Percentiles rank a stretch among this genome's conserved stretches.
These are phyloP conservation scores for Psix sp. DNA, from an alignment of 1,140 invertebrate species.

Conservation along the genomic window DNA sequence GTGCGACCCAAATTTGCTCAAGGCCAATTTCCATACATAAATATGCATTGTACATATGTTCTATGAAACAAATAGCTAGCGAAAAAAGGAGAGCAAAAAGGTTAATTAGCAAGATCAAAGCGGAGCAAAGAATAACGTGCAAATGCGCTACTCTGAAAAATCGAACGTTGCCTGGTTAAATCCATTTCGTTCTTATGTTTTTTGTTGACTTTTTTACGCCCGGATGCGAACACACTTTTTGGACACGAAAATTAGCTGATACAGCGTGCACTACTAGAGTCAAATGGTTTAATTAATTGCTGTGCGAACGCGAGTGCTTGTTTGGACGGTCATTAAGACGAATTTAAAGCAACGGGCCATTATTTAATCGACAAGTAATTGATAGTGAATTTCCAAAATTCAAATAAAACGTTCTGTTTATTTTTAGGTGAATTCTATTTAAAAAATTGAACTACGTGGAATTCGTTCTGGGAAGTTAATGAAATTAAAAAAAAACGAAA, in stretches of 20 bases:
- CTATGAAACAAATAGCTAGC: slow-evolving; percentile 5
- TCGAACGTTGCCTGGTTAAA: neutral
- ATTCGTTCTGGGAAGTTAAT: too few relatives aligned
- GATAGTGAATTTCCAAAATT: neutral
- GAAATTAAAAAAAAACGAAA: too few relatives aligned
- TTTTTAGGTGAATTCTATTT: too few relatives aligned
- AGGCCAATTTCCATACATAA: slow-evolving; percentile 50
- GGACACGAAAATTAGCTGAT: neutral
- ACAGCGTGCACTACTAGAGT: neutral
- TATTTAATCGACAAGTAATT: neutral
- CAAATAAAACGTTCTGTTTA: too few relatives aligned
- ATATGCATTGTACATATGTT: slow-evolving; percentile 44
- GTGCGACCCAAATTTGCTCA: slow-evolving; percentile 35
- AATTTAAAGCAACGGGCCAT: neutral
- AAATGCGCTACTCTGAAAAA: slow-evolving; percentile 16
- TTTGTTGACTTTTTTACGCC: too few relatives aligned
- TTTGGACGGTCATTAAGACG: neutral
- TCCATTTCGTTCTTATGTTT: neutral
- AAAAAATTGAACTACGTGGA: too few relatives aligned
- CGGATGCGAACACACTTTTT: too few relatives aligned
- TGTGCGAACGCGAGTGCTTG: neutral
- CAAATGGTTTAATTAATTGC: neutral
- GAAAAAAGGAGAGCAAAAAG: slow-evolving; percentile 8
- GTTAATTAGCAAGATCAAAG: slow-evolving; percentile 40
- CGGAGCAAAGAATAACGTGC: neutral